Evolutionary conservation across 1,140 invertebrate species (phyloP), one percentile per base, ranked within the genome.

Genomic region (Aphaenogaster rudis): DNA sequence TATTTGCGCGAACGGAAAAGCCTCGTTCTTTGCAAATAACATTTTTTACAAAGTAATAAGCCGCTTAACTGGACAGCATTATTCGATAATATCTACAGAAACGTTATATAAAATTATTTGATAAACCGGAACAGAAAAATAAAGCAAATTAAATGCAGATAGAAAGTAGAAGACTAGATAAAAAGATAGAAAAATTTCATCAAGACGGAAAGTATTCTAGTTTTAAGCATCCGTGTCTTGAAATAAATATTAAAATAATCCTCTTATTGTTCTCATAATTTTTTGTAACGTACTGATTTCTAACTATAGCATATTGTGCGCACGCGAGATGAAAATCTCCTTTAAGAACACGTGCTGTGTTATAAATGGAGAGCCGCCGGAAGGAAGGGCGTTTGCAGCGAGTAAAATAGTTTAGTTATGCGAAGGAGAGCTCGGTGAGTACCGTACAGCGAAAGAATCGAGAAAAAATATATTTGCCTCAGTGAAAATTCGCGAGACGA

Each of bases 321-420:
- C 28, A 50, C 15, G 66, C 39, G 69, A 76, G 54, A 82, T 28
- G 11, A 33, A 50, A 74, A 74, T 57, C 36, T 82, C 4, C 9
- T 82, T 74, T 61, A 82, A 82, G 33, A 82, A 72, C 52, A 82
- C 36, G 52, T 74, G 52, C 28, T 21, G 13, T 61, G 39, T 74
- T 82, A 74, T 74, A 82, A 82, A 82, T 82, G 52, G 54, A 61
- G n/a, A 84, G n/a, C 28, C 28, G 80, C 42, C 42, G 42, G 54
- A 61, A 84, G 54, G 42, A 84, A 74, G 8, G 54, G 80, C 80
- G 69, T 76, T 84, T 61, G 80, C 80, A 74, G 15, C 52, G 67
- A 74, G 54, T 15, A 76, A 84, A 84, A 84, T 76, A 84, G 69
- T 59, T 82, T 82, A 82, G 80, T 76, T 84, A 76, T 84, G 80